Percentiles rank a stretch among this genome's conserved stretches.
phyloP scores from a whole-genome alignment of 2,113 vertebrate genomes.

The Todiramphus saurophagus region DNA sequence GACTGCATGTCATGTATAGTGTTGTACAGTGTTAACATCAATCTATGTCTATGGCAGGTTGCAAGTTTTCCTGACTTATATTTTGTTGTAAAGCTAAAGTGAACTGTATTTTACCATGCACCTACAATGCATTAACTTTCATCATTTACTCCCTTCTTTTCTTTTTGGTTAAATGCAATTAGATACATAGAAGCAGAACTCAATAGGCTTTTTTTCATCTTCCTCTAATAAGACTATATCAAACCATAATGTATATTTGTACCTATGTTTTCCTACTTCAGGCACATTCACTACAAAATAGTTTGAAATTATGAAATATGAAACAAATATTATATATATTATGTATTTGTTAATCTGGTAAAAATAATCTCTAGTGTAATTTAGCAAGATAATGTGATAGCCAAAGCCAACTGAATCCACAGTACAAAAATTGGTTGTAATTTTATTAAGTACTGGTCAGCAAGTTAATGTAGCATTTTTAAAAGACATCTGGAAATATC shows the following conservation, averaged over 20 bases:
- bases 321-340: background rate
- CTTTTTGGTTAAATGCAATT: background rate
- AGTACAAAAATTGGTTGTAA: background rate
- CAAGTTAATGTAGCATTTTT: background rate
- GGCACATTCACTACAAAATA: background rate
- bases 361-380: background rate
- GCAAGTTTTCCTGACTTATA: background rate
- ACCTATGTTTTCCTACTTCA: background rate
- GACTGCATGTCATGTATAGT: background rate
- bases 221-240: background rate
- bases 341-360: background rate
- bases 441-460: background rate
- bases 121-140: background rate
- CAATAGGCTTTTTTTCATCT: background rate
- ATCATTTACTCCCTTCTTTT: background rate
- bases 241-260: background rate
- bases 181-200: background rate
- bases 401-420: background rate
- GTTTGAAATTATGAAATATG: background rate
- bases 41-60: fast-evolving
- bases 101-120: background rate
- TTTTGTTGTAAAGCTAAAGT: background rate
- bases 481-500: background rate
- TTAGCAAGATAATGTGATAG: background rate
- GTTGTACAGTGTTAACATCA: background rate